phyloP scores from a whole-genome alignment of 2,113 vertebrate genomes.

The Pseudorectes ferrugineus region DNA sequence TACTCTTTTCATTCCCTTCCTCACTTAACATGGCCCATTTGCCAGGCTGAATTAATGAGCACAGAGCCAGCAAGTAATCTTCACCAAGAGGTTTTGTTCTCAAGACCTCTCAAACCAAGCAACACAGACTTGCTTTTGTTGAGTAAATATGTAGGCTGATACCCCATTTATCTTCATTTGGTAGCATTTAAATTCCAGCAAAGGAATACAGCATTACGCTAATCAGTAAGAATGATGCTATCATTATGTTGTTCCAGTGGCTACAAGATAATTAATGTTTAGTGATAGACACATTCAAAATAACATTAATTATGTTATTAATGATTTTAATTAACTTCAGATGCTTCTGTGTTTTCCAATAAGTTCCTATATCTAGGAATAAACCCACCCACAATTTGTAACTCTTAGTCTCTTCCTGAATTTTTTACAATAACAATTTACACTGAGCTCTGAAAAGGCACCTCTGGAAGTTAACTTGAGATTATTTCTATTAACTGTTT shows the following conservation, averaged over 20 bases:
- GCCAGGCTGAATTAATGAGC: neutral
- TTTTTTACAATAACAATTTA: constrained; percentile 27
- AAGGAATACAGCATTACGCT: neutral
- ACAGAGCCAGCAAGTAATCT: neutral
- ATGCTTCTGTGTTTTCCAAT: constrained; percentile 36
- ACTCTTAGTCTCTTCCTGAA: neutral
- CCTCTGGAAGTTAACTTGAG: constrained; percentile 16
- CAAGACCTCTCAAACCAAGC: neutral
- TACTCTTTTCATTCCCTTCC: neutral
- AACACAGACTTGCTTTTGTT: neutral
- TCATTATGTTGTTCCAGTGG: constrained; percentile 62
- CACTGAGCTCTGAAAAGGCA: neutral
- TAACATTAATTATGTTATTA: constrained; percentile 75
- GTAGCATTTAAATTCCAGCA: constrained; percentile 41
- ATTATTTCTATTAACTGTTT: constrained; percentile 19
- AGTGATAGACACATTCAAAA: constrained; percentile 63
- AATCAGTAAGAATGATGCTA: constrained; percentile 52
- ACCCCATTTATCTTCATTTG: constrained; percentile 57
- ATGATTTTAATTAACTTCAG: constrained; percentile 69
- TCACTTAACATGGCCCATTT: neutral
- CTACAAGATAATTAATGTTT: constrained; percentile 69
- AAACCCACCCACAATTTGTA: neutral
- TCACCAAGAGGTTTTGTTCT: neutral
- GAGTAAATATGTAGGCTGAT: constrained; percentile 32
- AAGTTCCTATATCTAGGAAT: constrained; percentile 28